Evolutionary conservation across 1,140 invertebrate genomes (phyloP).

Genomic region (Bombus vancouverensis): DNA sequence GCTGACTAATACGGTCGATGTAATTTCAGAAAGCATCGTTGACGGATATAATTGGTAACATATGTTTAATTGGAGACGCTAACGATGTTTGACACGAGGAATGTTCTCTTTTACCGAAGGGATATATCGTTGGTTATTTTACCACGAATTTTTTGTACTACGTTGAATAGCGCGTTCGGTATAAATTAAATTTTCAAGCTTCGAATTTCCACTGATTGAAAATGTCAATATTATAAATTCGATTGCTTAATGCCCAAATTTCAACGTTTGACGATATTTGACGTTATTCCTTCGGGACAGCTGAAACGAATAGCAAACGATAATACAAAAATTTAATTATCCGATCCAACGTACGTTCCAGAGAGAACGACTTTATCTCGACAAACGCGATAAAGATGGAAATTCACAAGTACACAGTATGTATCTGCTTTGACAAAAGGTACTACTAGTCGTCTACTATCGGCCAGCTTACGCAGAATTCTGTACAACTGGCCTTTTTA

Average conservation of each 20-base stretch:
- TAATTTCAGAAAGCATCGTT: background rate
- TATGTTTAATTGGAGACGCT: slow-evolving; percentile 7
- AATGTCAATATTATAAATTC: too few species aligned
- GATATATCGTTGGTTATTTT: too few species aligned
- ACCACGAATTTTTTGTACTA: too few species aligned
- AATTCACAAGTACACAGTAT: background rate
- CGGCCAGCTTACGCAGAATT: background rate
- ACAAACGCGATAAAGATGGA: background rate
- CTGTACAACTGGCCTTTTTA: background rate
- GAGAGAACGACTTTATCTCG: background rate
- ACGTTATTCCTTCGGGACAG: too few species aligned
- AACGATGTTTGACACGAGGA: background rate
- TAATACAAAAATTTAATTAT: too few species aligned
- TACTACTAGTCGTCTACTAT: background rate
- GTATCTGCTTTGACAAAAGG: background rate
- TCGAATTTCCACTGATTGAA: too few species aligned
- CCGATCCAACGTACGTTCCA: too few species aligned
- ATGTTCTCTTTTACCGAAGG: background rate
- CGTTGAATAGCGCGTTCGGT: background rate
- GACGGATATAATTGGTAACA: slow-evolving; percentile 24
- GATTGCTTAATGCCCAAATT: too few species aligned
- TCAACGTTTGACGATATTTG: too few species aligned
- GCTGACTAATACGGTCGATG: slow-evolving; percentile 11
- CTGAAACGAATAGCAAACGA: too few species aligned
- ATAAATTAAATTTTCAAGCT: background rate